Conservation (phyloP, 30 jellyfish, hydroid and myxozoan species). For the Cassiopea xamachana region DNA sequence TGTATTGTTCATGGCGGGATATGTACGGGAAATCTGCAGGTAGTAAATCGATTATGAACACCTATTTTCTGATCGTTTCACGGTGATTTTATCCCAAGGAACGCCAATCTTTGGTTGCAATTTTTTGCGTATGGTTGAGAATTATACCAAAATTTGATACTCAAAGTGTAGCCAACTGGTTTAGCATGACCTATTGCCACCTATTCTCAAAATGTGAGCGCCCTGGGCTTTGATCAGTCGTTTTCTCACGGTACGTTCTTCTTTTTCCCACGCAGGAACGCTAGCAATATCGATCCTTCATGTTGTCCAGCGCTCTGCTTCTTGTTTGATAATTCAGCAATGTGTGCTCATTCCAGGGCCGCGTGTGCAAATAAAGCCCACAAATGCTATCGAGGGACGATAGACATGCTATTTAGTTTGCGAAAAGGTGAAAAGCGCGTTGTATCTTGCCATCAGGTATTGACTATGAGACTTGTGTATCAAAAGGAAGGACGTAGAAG, state of each 20-base stretch:
- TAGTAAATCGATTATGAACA: constrained; percentile 35
- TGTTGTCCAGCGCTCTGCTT: constrained; percentile 16
- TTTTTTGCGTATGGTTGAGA: not conserved
- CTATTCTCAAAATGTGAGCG: not conserved
- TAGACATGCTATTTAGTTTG: not conserved
- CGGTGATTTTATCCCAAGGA: constrained; percentile 1
- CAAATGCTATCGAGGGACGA: not conserved
- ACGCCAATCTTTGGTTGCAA: not conserved
- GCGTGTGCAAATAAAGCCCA: not conserved
- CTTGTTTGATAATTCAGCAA: constrained; percentile 50
- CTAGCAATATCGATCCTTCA: constrained; percentile 65
- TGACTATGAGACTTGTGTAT: no score
- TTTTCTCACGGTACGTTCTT: constrained; percentile 74
- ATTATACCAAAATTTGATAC: no score
- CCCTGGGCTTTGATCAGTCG: constrained; percentile 57
- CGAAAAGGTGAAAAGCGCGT: not conserved
- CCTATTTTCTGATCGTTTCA: constrained; percentile 7
- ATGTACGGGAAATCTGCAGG: constrained; percentile 48
- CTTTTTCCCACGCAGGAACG: constrained; percentile 80
- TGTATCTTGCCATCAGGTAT: not conserved
- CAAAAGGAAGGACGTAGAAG: no score
- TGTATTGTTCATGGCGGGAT: constrained; percentile 40
- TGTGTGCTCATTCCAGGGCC: not conserved
- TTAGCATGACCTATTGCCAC: no score
- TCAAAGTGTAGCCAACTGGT: no score